Evolutionary conservation across 2,113 vertebrate genomes (phyloP).

Genomic region (Paraplagusia blochii): DNA sequence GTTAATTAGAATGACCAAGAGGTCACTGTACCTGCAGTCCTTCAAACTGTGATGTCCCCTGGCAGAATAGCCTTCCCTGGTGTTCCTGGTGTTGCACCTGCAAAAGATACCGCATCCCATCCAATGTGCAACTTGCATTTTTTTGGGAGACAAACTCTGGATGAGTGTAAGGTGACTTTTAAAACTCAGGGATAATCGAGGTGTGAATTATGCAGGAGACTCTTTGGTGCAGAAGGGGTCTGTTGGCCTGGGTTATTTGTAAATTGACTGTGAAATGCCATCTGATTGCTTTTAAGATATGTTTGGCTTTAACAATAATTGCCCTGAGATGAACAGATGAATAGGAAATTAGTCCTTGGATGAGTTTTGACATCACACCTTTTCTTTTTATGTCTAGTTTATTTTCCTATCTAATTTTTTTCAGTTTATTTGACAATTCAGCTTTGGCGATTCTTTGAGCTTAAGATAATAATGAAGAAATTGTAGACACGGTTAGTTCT

Average conservation of each 20-base stretch:
- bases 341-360: slow-evolving; percentile 2
- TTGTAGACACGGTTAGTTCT: no score
- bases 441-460: no score
- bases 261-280: slow-evolving; percentile 35
- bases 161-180: slow-evolving; percentile 16
- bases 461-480: no score
- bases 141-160: neutral
- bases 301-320: slow-evolving; percentile 39
- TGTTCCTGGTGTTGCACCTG: neutral
- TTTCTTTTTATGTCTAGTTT: no score
- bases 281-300: slow-evolving; percentile 22
- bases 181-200: slow-evolving; percentile 13
- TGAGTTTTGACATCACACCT: slow-evolving; percentile 11
- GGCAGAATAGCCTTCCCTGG: slow-evolving; percentile 8
- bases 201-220: slow-evolving; percentile 36
- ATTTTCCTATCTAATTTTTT: neutral
- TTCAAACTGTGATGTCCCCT: slow-evolving; percentile 28
- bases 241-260: slow-evolving; percentile 13
- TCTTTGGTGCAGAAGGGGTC: slow-evolving; percentile 5
- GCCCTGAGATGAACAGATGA: slow-evolving; percentile 16
- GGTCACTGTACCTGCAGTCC: slow-evolving; percentile 38
- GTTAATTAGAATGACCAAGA: slow-evolving; percentile 51
- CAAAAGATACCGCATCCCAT: neutral
- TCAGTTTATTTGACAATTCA: no score
- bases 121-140: neutral